phyloP scores from a whole-genome alignment of 2,113 vertebrate genomes.

The Formicarius rufipectus region DNA sequence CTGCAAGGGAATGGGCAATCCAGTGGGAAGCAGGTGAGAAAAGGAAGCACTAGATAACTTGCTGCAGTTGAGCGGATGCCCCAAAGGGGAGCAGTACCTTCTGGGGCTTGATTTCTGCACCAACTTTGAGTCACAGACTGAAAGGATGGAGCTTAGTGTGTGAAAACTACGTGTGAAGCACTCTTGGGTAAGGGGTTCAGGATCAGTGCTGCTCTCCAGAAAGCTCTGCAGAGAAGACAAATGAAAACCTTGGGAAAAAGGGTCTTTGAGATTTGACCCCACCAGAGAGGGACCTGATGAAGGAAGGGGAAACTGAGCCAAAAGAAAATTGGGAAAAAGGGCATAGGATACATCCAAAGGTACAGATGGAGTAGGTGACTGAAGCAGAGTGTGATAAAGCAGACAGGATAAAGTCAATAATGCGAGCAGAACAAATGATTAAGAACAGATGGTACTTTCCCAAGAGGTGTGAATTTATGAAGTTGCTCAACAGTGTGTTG shows the following conservation, averaged over 20 bases:
- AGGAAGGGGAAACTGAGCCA: neutral
- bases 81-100: neutral
- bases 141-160: neutral
- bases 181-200: rapidly evolving
- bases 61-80: neutral
- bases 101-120: neutral
- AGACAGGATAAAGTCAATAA: neutral
- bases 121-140: neutral
- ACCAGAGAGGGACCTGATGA: neutral
- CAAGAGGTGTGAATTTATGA: neutral
- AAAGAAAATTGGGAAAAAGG: neutral
- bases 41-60: neutral
- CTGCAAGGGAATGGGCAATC: neutral
- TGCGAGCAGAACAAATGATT: neutral
- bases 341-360: neutral
- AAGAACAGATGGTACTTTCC: neutral
- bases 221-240: neutral
- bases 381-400: neutral
- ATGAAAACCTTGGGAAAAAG: neutral
- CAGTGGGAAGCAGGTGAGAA: neutral
- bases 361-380: neutral
- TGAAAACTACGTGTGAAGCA: neutral
- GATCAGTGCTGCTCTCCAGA: neutral
- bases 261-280: neutral
- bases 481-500: neutral